phyloP scores from a whole-genome alignment of 2,888 invertebrate species.

The Thysanoteuthis rhombus region DNA sequence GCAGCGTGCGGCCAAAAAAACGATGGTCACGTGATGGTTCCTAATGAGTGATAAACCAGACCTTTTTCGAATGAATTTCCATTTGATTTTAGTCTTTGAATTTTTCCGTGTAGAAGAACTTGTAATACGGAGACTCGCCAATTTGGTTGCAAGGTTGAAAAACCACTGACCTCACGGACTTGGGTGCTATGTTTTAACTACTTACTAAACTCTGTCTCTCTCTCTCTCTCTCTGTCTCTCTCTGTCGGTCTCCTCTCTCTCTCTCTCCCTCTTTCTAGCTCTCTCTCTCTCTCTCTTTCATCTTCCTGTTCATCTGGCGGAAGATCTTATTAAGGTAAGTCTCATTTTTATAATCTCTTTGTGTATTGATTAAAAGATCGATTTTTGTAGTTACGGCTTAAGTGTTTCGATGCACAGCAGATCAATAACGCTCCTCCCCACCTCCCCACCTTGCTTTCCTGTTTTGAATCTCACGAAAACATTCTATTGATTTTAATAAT shows the following conservation, averaged over 20 bases:
- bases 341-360: constrained; percentile 12
- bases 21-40: too few relatives aligned
- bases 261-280: too few relatives aligned
- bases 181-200: not conserved
- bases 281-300: too few relatives aligned
- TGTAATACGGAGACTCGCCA: not conserved
- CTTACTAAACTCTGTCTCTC: not conserved
- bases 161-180: not conserved
- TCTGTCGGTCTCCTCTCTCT: too few relatives aligned
- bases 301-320: not conserved
- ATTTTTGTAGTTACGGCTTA: not conserved
- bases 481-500: not conserved
- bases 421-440: not conserved
- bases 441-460: not conserved
- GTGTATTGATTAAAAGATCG: not conserved
- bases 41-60: too few relatives aligned
- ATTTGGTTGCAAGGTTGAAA: not conserved
- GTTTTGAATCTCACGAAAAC: not conserved
- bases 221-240: too few relatives aligned
- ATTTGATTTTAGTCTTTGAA: not conserved
- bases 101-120: not conserved
- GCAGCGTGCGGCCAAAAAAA: too few relatives aligned
- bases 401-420: not conserved
- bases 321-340: not conserved
- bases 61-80: too few relatives aligned